Evolutionary conservation across 2,888 invertebrate genomes (phyloP), one percentile per base, ranked within the genome.

Genomic region (Leistus spinibarbis): DNA sequence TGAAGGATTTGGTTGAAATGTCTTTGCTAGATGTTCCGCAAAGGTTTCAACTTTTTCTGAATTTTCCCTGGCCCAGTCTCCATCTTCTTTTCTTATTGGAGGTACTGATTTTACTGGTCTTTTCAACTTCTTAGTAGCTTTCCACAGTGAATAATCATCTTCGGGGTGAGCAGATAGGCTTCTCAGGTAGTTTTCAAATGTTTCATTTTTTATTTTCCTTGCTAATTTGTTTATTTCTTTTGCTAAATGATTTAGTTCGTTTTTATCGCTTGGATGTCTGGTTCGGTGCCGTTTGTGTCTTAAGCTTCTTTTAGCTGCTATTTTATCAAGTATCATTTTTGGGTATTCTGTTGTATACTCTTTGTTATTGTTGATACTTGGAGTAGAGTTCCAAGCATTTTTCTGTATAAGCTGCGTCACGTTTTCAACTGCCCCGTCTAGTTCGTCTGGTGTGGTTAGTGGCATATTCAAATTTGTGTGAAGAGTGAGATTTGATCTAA

Each of bases 221-320:
- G 17, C 2, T 17, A 72, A 3, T 53, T 54, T 69, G 69, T 77
- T 72, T 53, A 76, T 54, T 54, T 76, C 76, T 57, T 68, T 62
- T 13, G 69, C 64, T 3, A 65, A 54, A 66, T 69, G 77, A 66
- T 78, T 78, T 9, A 76, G 57, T 3, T 10, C 54, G 1, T n/a
- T 77, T 76, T 78, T 78, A 13, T 78, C 73, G 24, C 4, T 54
- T 13, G 71, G 72, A 40, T 71, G 56, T 60, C 74, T 64, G 1
- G 40, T 76, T 13, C 54, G 53, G 62, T 78, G 76, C 78, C 77
- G 78, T 66, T 23, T 69, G 65, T 62, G 72, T 64, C 77, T 67
- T 17, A 76, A 60, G 57, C 23, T 73, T 27, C 78, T 69, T 77
- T 77, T 78, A 60, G 71, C 65, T 13, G 16, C 64, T 20, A 57